These are phyloP conservation scores for Tetrapedia diversipes DNA, from an alignment of 2,888 invertebrate genomes.

Conservation along the genomic window DNA sequence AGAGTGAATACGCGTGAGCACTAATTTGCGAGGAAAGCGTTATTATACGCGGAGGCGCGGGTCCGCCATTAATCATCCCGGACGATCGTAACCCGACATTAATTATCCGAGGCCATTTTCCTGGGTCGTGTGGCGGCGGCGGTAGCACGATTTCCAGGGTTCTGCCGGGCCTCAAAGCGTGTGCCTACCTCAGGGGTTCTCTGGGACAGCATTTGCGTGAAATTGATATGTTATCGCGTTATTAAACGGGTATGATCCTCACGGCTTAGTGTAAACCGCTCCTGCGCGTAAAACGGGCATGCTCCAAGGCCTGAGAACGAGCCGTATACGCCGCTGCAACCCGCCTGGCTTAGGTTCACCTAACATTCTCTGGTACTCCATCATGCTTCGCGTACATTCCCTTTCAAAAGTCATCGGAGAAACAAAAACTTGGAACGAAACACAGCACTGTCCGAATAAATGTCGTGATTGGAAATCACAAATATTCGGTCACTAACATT, in stretches of 20 bases:
- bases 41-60: conserved; percentile 73
- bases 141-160: conserved; percentile 70
- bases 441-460: too few relatives aligned
- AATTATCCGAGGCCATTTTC: conserved; percentile 80
- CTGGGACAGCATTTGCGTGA: conserved; percentile 74
- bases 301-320: conserved; percentile 56
- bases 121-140: conserved; percentile 68
- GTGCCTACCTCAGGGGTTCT: conserved; percentile 72
- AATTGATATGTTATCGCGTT: conserved; percentile 80
- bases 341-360: conserved; percentile 14
- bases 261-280: conserved; percentile 72
- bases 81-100: conserved; percentile 78
- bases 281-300: conserved; percentile 59
- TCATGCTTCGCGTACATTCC: too few relatives aligned
- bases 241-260: conserved; percentile 75
- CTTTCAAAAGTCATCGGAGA: too few relatives aligned
- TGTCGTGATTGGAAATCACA: too few relatives aligned
- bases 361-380: background rate
- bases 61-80: conserved; percentile 78
- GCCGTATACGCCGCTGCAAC: conserved; percentile 47
- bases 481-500: too few relatives aligned
- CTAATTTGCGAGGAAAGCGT: conserved; percentile 77
- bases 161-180: conserved; percentile 67
- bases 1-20: conserved; percentile 72
- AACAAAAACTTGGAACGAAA: too few relatives aligned